Percentiles rank a stretch among this genome's conserved stretches.
Conservation (phyloP, 2,113 vertebrate genomes). For the Chunga burmeisteri region DNA sequence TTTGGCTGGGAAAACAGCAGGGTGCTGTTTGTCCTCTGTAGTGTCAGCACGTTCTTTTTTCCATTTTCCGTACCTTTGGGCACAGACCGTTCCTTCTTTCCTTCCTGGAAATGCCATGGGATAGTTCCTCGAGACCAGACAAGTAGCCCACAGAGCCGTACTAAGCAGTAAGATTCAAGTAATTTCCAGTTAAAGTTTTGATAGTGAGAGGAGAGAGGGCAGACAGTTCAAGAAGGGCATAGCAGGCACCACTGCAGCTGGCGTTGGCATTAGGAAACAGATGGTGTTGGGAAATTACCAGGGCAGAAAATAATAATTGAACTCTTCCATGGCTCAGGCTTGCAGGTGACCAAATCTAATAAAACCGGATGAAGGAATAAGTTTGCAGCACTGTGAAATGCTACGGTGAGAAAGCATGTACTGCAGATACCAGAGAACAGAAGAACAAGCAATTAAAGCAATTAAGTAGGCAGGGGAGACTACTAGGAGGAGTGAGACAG, state of each 20-base stretch:
- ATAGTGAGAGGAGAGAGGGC: not conserved
- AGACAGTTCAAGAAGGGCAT: not conserved
- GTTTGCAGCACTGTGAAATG: not conserved
- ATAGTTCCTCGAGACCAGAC: not conserved
- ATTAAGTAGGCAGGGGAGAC: not conserved
- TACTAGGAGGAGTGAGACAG: not conserved
- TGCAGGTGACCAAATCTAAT: not conserved
- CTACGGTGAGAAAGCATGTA: not conserved
- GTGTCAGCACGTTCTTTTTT: not conserved
- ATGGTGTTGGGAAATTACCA: not conserved
- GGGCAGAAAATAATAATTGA: not conserved
- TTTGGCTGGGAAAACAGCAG: not conserved
- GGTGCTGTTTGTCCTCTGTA: not conserved
- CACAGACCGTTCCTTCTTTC: not conserved
- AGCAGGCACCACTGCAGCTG: fast-evolving
- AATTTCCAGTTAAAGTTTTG: not conserved
- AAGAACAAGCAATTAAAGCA: not conserved
- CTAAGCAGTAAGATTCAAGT: not conserved
- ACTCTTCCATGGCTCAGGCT: not conserved
- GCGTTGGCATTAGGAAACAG: not conserved
- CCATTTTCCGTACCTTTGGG: not conserved
- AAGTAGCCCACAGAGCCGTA: fast-evolving
- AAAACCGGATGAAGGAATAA: not conserved
- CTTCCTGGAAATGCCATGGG: not conserved
- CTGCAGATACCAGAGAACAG: not conserved